Evolutionary conservation across 2,113 vertebrate genomes (phyloP), one percentile per base, ranked within the genome.

Genomic region (Cynocephalus volans): DNA sequence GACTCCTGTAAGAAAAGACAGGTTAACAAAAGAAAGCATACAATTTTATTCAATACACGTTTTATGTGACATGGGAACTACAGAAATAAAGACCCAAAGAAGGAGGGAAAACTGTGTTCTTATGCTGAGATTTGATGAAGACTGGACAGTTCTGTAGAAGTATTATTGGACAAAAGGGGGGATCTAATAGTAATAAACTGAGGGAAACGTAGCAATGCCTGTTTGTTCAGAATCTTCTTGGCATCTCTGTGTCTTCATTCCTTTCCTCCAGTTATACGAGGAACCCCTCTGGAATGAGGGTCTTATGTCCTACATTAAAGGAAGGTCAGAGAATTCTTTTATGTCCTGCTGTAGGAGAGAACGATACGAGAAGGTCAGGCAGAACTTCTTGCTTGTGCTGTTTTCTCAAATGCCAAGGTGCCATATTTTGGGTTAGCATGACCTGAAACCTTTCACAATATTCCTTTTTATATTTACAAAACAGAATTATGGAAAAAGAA

Each of bases 151-250:
- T 3, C 1, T 36, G 9, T 33, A 26, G 4, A 48, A 24, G 3
- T 26, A 1, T 3, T 24, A 62, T 62, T 36, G 33, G 6, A 26
- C 0, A 0, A 70, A 41, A 17, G 2, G 28, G 52, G 18, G 15
- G 3, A 52, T 28, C 45, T 41, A 41, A 26, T 26, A 21, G 31
- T 79, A 70, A 17, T 23, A 21, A 41, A 14, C 26, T 13, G 11
- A 14, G 21, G 45, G 12, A 48, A 7, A 2, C 0, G 19, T 48
- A 41, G 58, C n/a, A 45, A 48, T 18, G 28, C n/a, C 58, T 7
- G 8, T 52, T 9, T 5, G 14, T 48, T 75, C 19, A 21, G 19
- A 2, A 23, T 73, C 8, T 41, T 45, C n/a, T 31, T 18, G 19
- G 9, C 15, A 7, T 26, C 5, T 17, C 18, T 28, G 9, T 52